phyloP scores from a whole-genome alignment of 2,888 invertebrate species.

The Hesperia comma region DNA sequence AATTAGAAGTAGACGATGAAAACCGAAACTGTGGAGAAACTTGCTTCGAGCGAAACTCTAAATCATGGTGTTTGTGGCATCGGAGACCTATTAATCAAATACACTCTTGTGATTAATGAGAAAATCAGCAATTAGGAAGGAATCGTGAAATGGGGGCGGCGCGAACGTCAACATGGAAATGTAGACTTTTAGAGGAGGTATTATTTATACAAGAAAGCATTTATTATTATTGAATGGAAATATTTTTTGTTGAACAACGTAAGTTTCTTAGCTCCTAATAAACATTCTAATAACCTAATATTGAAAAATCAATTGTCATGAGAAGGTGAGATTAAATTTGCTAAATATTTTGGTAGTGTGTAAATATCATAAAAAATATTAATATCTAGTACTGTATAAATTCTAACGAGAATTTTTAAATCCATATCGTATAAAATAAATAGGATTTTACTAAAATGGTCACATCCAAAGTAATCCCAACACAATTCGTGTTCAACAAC shows the following conservation, averaged over 20 bases:
- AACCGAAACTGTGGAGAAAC: constrained; percentile 54
- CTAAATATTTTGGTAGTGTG: no score
- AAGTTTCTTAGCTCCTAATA: no score
- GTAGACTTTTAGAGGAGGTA: constrained; percentile 18
- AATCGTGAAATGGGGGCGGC: constrained; percentile 63
- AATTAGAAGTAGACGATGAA: constrained; percentile 59
- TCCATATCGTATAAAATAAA: neutral
- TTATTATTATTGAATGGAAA: neutral
- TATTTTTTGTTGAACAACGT: no score
- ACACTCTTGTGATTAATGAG: constrained; percentile 79
- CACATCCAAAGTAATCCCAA: constrained; percentile 42
- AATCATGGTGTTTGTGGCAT: constrained; percentile 63
- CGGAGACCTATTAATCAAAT: constrained; percentile 79
- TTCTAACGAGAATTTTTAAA: no score
- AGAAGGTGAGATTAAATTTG: no score
- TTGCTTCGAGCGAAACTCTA: constrained; percentile 59
- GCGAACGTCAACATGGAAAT: constrained; percentile 21
- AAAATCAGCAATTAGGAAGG: constrained; percentile 77
- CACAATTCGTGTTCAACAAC: constrained; percentile 16
- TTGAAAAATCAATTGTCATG: no score
- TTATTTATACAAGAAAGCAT: neutral
- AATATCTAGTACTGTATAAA: no score
- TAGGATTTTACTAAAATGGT: constrained; percentile 18
- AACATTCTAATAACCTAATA: no score
- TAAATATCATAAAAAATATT: no score